phyloP scores from a whole-genome alignment of 2,797 vertebrate species.

The Nothura maculosa region DNA sequence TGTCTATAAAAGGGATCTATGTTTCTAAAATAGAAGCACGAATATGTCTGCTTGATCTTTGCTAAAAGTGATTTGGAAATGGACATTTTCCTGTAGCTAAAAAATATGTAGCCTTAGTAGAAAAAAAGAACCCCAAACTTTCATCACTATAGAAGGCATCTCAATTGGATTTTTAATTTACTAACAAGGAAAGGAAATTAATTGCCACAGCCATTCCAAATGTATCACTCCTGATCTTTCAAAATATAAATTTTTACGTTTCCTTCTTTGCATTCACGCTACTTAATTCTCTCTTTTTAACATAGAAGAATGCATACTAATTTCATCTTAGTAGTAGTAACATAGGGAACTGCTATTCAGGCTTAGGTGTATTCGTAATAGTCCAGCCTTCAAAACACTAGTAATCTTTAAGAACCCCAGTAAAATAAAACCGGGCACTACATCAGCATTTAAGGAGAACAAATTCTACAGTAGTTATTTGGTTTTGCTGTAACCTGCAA shows the following conservation, averaged over 20 bases:
- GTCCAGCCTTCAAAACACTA: neutral
- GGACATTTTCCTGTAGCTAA: neutral
- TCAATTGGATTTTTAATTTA: neutral
- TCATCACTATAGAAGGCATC: neutral
- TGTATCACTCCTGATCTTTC: neutral
- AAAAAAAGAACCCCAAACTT: neutral
- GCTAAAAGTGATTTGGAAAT: neutral
- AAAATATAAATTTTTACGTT: neutral
- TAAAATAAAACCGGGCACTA: neutral
- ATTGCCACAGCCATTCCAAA: neutral
- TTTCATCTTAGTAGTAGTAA: neutral
- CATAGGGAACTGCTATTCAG: neutral
- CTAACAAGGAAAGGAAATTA: neutral
- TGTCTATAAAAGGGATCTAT: neutral
- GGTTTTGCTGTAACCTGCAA: neutral
- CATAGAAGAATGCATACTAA: neutral
- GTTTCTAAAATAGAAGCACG: constrained; percentile 41
- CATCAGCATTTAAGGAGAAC: neutral
- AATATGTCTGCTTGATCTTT: constrained; percentile 28
- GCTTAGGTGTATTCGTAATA: neutral
- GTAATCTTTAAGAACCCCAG: neutral
- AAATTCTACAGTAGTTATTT: neutral
- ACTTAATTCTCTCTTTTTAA: neutral
- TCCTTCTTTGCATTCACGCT: neutral
- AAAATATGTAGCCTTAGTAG: neutral